A percentile compares a stretch with the other conserved stretches of the same genome.
These are phyloP conservation scores for Coryphaenoides rupestris DNA, from an alignment of 2,113 vertebrate genomes.

Conservation along the genomic window DNA sequence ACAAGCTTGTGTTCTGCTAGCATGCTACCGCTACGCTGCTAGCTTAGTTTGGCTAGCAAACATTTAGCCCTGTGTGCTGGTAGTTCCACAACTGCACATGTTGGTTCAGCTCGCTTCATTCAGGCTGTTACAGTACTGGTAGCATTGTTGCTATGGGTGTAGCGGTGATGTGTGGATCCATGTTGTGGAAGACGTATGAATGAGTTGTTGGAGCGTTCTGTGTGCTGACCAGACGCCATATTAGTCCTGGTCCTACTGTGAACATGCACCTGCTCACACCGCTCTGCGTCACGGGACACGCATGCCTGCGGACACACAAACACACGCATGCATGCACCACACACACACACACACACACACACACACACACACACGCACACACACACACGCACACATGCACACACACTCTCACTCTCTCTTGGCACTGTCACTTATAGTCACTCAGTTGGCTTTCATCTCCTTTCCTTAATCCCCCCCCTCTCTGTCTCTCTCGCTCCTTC, in stretches of 20 bases:
- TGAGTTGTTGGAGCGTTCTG: neutral
- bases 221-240: slow-evolving; percentile 19
- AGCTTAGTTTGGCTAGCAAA: no score
- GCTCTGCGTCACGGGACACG: slow-evolving; percentile 9
- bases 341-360: slow-evolving; percentile 27
- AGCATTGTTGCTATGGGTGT: no score
- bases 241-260: slow-evolving; percentile 52
- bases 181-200: no score
- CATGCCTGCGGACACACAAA: neutral
- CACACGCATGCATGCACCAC: no score
- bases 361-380: slow-evolving; percentile 29
- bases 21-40: no score
- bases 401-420: slow-evolving; percentile 21
- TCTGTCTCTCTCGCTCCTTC: slow-evolving; percentile 18
- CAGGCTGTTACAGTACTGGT: no score
- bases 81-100: no score
- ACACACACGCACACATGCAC: slow-evolving; percentile 33
- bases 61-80: no score
- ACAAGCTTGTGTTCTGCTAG: no score
- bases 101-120: no score
- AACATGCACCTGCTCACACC: slow-evolving; percentile 62
- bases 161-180: no score
- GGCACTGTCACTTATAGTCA: slow-evolving; percentile 26
- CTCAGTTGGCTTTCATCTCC: slow-evolving; percentile 15
- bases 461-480: slow-evolving; percentile 7